phyloP scores from a whole-genome alignment of 1,140 invertebrate species.

The Cepaea nemoralis region DNA sequence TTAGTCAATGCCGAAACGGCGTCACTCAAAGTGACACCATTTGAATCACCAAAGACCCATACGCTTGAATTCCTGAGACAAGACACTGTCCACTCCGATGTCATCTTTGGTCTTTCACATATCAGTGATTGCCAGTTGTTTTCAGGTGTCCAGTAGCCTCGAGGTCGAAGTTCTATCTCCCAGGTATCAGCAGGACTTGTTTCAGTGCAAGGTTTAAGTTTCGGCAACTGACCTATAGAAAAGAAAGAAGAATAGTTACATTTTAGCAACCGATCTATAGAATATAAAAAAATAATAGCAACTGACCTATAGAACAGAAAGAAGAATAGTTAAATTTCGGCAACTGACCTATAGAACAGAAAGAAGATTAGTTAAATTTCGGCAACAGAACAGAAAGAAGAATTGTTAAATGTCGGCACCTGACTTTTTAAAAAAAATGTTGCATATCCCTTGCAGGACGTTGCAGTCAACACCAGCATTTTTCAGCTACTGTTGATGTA shows the following conservation, averaged over 20 bases:
- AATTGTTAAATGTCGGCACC: no score
- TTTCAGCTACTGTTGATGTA: no score
- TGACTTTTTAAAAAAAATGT: no score
- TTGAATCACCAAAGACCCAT: constrained; percentile 25
- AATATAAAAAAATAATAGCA: not conserved
- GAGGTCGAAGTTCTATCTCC: not conserved
- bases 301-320: not conserved
- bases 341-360: not conserved
- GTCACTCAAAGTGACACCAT: not conserved
- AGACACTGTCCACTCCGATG: not conserved
- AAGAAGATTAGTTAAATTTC: not conserved
- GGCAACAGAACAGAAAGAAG: no score
- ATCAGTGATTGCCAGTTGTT: not conserved
- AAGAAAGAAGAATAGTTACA: no score
- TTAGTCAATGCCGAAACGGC: not conserved
- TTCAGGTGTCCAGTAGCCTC: not conserved
- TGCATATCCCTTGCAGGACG: no score
- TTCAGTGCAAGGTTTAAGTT: not conserved
- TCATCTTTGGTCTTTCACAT: not conserved
- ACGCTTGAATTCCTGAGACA: constrained; percentile 11
- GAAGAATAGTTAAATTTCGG: no score
- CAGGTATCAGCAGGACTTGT: not conserved
- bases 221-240: not conserved
- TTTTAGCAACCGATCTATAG: not conserved
- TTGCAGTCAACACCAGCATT: no score